Evolutionary conservation across 2,113 vertebrate species (phyloP).

Genomic region (Cyanistes caeruleus): DNA sequence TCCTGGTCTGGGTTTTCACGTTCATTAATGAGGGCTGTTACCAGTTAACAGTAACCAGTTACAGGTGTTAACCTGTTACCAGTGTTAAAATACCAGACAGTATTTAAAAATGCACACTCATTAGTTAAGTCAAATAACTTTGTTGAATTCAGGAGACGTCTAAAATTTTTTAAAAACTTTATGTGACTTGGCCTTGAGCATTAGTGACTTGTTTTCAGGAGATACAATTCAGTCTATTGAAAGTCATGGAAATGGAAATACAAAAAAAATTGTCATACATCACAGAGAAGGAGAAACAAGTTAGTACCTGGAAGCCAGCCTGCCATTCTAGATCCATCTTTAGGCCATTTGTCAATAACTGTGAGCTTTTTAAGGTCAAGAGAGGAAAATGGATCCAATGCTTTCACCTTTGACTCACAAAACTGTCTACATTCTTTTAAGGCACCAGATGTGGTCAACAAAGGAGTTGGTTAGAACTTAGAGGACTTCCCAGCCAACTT

Average conservation of each 20-base stretch:
- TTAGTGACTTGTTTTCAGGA: background rate
- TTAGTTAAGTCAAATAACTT: background rate
- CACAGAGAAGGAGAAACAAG: background rate
- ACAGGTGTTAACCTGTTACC: background rate
- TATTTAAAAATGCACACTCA: background rate
- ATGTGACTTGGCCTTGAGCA: background rate
- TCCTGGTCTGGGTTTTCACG: background rate
- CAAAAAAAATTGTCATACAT: accelerated
- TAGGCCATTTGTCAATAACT: background rate
- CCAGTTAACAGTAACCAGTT: too few species aligned
- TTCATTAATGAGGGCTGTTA: background rate
- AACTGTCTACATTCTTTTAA: background rate
- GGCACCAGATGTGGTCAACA: background rate
- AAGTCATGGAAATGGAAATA: background rate
- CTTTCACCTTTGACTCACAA: background rate
- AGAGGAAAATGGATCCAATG: background rate
- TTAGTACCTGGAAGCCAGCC: background rate
- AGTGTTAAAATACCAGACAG: background rate
- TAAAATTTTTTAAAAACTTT: background rate
- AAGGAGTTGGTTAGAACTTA: background rate
- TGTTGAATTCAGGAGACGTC: background rate
- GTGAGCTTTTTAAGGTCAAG: background rate
- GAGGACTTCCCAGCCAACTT: background rate
- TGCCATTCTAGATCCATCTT: background rate
- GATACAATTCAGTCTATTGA: background rate